phyloP scores from a whole-genome alignment of 2,113 vertebrate genomes.

The Eudyptes chrysolophus region DNA sequence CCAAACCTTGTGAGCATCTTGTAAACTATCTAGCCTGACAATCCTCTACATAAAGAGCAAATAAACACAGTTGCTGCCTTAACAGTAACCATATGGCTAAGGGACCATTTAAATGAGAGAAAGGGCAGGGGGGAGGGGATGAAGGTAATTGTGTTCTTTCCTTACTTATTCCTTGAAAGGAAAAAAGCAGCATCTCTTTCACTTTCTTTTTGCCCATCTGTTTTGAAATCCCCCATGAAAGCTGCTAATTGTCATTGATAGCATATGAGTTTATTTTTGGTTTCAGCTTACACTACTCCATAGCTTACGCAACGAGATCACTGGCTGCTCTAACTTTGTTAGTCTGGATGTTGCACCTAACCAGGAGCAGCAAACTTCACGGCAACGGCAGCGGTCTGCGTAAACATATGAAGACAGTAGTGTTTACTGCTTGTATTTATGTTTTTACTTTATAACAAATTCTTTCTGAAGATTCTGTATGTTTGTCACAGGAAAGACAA shows the following conservation, averaged over 20 bases:
- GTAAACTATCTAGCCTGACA: not conserved
- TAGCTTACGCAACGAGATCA: not conserved
- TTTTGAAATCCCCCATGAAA: not conserved
- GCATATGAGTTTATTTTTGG: not conserved
- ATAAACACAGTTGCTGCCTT: not conserved
- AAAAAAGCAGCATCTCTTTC: not conserved
- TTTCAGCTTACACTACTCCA: not conserved
- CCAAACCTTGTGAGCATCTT: not conserved
- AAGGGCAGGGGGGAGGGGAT: not conserved
- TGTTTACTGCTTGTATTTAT: not conserved
- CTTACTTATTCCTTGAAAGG: not conserved
- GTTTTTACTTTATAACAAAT: not conserved
- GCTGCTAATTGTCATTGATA: not conserved
- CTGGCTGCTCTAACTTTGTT: not conserved
- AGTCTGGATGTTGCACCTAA: not conserved
- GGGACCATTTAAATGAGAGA: not conserved
- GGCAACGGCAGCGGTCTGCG: accelerated
- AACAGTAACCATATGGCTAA: not conserved
- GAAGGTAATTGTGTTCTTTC: not conserved
- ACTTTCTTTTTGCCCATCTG: not conserved
- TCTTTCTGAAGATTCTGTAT: not conserved
- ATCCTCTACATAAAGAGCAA: not conserved
- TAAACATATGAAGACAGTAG: not conserved
- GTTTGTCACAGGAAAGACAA: not conserved
- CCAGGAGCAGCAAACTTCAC: not conserved